These are phyloP conservation scores for Margaritifera margaritifera DNA, from an alignment of 2,888 invertebrate species.

Conservation along the genomic window DNA sequence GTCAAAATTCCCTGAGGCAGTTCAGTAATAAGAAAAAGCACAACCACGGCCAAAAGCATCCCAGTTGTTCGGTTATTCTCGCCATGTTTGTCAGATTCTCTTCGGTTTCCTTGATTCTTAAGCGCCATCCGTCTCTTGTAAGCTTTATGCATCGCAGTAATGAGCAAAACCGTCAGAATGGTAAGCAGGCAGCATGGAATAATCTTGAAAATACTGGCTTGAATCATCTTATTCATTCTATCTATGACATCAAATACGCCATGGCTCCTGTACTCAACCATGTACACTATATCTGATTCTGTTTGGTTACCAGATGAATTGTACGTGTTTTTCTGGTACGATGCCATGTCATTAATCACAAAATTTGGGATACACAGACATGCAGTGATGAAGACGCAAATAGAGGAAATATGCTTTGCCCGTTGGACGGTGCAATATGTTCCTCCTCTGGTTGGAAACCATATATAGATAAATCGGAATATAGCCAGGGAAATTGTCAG, in stretches of 20 bases:
- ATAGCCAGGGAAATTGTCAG: constrained; percentile 92
- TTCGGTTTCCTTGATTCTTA: constrained; percentile 65
- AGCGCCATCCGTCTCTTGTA: constrained; percentile 62
- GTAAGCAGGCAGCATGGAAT: constrained; percentile 92
- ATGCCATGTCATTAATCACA: constrained; percentile 82
- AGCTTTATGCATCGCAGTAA: constrained; percentile 72
- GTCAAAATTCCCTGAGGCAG: constrained; percentile 86
- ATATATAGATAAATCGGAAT: constrained; percentile 86
- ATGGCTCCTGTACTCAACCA: constrained; percentile 15
- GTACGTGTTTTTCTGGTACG: constrained; percentile 4
- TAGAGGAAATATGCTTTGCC: constrained; percentile 86
- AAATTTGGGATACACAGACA: constrained; percentile 90
- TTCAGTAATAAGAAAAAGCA: constrained; percentile 90
- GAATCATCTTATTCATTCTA: constrained; percentile 88
- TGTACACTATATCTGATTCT: constrained; percentile 12
- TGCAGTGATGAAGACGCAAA: constrained; percentile 87
- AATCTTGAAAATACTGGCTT: constrained; percentile 93
- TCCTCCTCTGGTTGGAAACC: constrained; percentile 85
- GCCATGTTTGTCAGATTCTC: constrained; percentile 66
- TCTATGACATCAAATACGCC: constrained; percentile 14
- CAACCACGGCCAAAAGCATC: constrained; percentile 89
- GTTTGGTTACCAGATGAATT: neutral
- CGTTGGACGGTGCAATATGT: constrained; percentile 87
- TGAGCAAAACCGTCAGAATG: constrained; percentile 75
- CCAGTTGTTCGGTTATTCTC: constrained; percentile 84